Conservation (phyloP, 1,140 invertebrate genomes). For the Diabrotica virgifera region DNA sequence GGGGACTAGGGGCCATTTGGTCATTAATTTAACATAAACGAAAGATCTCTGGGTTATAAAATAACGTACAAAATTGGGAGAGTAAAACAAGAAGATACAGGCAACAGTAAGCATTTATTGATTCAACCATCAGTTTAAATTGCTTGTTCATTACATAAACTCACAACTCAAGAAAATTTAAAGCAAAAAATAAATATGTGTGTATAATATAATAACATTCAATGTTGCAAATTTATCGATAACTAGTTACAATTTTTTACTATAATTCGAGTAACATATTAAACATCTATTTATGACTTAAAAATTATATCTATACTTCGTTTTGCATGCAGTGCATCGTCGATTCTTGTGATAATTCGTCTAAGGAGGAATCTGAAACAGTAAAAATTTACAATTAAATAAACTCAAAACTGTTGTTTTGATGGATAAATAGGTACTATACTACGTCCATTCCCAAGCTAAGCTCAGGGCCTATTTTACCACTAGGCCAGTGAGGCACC, state of each 20-base stretch:
- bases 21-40: too few relatives aligned
- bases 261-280: conserved; percentile 7
- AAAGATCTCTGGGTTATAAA: too few relatives aligned
- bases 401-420: too few relatives aligned
- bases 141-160: conserved; percentile 14
- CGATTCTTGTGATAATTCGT: conserved; percentile 77
- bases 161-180: conserved; percentile 6
- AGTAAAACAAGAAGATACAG: not conserved
- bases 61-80: too few relatives aligned
- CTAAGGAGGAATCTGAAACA: conserved; percentile 73
- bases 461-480: too few relatives aligned
- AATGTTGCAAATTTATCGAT: conserved; percentile 13
- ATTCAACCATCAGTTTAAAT: conserved; percentile 10
- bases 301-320: conserved; percentile 57
- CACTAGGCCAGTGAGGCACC: too few relatives aligned
- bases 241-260: conserved; percentile 14
- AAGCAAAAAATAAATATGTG: conserved; percentile 12
- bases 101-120: conserved; percentile 12
- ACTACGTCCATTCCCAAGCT: too few relatives aligned
- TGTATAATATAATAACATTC: conserved; percentile 6
- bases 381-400: conserved; percentile 41
- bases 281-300: conserved; percentile 6
- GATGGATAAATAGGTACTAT: too few relatives aligned
- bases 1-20: too few relatives aligned
- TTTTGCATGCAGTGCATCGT: conserved; percentile 75